Evolutionary conservation across 2,888 invertebrate genomes (phyloP), one percentile per base, ranked within the genome.

Genomic region (Diadegma fenestrale): DNA sequence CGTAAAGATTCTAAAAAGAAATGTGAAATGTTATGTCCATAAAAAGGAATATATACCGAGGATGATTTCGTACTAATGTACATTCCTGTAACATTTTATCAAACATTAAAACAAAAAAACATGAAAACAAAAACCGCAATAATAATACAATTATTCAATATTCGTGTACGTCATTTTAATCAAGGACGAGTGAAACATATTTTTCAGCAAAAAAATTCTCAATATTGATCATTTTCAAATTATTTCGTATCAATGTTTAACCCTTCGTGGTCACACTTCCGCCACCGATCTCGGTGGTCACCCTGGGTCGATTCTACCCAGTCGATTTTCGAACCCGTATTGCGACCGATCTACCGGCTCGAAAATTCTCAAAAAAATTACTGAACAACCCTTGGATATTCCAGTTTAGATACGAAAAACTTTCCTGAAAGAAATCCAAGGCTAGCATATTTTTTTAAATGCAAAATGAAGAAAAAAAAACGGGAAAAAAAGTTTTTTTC

Each of bases 71-170:
- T 63, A 82, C 51, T 10, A 86, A 51, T 86, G 86, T 87, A 87
- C 85, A 86, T 87, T 86, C 86, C 87, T 86, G 83, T 73, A 75
- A 82, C 77, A 41, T 79, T 80, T 84, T 51, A 30, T 48, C 51
- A 77, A 64, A 58, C 66, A 66, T 77, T 77, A 66, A 79, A 78
- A 43, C 41, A 68, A 22, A 51, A 30, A 10, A 73, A 33, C 54
- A 61, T 26, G 1, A 58, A 26, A 58, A 51, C 22, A 14, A 14
- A 26, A 58, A 10, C 64, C 41, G 26, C 12, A 54, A 33, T 19
- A 61, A 51, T 12, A 10, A 66, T 19, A 7, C 6, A 22, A 37
- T 48, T 33, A 43, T 78, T 5, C 6, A 54, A 68, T 58, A 37
- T 51, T 30, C 8, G n/a, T 77, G 37, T 22, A 51, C 4, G n/a